A percentile compares a stretch with the other conserved stretches of the same genome.
These are phyloP conservation scores for Euleptes europaea DNA, from an alignment of 2,113 vertebrate genomes.

Conservation along the genomic window DNA sequence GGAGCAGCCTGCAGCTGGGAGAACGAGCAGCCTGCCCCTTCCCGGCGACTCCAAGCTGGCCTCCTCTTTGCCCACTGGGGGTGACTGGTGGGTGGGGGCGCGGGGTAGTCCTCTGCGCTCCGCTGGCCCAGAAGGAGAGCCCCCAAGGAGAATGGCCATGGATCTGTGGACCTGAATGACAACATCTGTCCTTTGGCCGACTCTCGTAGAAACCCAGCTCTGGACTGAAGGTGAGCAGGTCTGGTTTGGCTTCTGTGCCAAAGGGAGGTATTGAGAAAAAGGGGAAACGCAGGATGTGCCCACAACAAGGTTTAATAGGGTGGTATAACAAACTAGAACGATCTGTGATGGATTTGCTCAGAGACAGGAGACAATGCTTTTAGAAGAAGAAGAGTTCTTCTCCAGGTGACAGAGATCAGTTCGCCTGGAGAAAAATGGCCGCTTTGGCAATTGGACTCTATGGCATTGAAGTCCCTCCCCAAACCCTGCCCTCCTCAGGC, in stretches of 20 bases:
- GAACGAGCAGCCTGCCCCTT: neutral
- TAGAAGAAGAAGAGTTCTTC: too few relatives aligned
- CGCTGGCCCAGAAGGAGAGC: too few relatives aligned
- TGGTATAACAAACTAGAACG: neutral
- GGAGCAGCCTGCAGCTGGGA: neutral
- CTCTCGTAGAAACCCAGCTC: neutral
- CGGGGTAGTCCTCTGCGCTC: neutral
- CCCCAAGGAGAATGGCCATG: neutral
- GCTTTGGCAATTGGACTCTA: too few relatives aligned
- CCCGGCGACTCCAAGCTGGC: too few relatives aligned
- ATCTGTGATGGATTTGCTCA: too few relatives aligned
- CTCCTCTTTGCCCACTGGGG: neutral
- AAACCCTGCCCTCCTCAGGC: too few relatives aligned
- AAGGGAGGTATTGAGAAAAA: neutral
- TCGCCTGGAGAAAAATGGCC: too few relatives aligned
- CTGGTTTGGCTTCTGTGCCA: neutral
- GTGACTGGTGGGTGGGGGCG: neutral
- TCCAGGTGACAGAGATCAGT: too few relatives aligned
- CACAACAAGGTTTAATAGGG: too few relatives aligned
- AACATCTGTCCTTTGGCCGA: neutral
- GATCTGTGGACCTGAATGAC: neutral
- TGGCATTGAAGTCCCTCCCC: too few relatives aligned
- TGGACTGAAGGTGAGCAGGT: constrained; percentile 36
- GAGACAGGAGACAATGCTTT: too few relatives aligned
- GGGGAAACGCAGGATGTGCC: neutral